These are phyloP conservation scores for Enteromius radiatus DNA, from an alignment of 2,797 vertebrate species.

Conservation along the genomic window DNA sequence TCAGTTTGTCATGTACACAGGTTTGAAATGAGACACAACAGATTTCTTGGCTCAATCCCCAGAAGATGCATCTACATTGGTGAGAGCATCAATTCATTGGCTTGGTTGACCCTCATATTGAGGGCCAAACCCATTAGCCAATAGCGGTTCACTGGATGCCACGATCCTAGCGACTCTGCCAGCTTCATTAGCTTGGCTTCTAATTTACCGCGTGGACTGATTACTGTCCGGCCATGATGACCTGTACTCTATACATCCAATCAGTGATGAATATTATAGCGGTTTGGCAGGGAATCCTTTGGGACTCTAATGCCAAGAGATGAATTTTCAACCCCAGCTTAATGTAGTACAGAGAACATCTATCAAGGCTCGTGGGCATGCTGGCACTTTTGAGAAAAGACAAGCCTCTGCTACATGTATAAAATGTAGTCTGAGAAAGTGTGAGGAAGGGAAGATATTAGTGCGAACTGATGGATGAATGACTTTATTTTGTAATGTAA, in stretches of 20 bases:
- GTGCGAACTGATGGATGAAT: slow-evolving; percentile 41
- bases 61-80: slow-evolving; percentile 32
- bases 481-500: slow-evolving; percentile 52
- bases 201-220: slow-evolving; percentile 50
- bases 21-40: slow-evolving; percentile 23
- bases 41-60: slow-evolving; percentile 21
- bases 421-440: slow-evolving; percentile 9
- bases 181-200: slow-evolving; percentile 49
- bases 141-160: slow-evolving; percentile 53
- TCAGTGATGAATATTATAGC: slow-evolving; percentile 54
- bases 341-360: slow-evolving; percentile 34
- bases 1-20: slow-evolving; percentile 14
- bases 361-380: slow-evolving; percentile 26
- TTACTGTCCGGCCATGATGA: slow-evolving; percentile 54
- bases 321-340: slow-evolving; percentile 51
- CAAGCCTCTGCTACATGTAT: slow-evolving; percentile 11
- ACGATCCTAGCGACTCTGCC: slow-evolving; percentile 47
- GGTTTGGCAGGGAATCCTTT: slow-evolving; percentile 55
- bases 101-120: slow-evolving; percentile 33
- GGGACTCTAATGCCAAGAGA: slow-evolving; percentile 42
- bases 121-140: slow-evolving; percentile 61
- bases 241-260: slow-evolving; percentile 53
- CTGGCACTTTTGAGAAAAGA: slow-evolving; percentile 30
- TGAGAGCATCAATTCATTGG: slow-evolving; percentile 42
- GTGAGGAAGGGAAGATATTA: slow-evolving; percentile 35